Evolutionary conservation across 2,113 vertebrate genomes (phyloP), one percentile per base, ranked within the genome.

Genomic region (Channa maculata): DNA sequence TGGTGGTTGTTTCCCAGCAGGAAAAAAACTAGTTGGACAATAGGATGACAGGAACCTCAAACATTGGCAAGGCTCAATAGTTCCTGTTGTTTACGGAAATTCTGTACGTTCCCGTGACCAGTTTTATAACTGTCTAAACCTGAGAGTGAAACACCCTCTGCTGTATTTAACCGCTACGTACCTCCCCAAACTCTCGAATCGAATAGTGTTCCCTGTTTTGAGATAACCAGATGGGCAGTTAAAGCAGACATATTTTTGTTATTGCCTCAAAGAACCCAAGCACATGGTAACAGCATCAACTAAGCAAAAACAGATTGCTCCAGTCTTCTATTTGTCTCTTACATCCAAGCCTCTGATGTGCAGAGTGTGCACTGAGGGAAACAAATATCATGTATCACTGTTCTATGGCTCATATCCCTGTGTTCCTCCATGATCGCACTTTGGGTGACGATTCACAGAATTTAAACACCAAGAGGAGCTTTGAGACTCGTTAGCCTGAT

Each of bases 201-300:
- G 68, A 86, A 75, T 5, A 58, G 55, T 74, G 53, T 50, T 77
- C 57, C 38, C 0, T 46, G 50, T 67, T 73, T 86, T 60, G 54
- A 77, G 65, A 61, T 55, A 75, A 74, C 58, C 88, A 88, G 81
- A 77, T 86, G 84, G 77, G 71, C 76, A 65, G 79, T 87, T 86
- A 84, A 77, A 75, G 43, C 48, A 58, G 71, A 82, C 72, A 87
- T 83, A 74, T 81, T 85, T 86, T 75, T 82, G 70, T 75, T 65
- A 82, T 82, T 53, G 10, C 77, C 75, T 73, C 62, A 81, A 77
- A 87, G 72, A 86, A 80, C 68, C 77, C 14, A 3, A 77, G 71
- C 85, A 64, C 81, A 81, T 61, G 82, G 86, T 72, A 76, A 39
- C 68, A 11, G 24, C 10, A 24, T 77, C 71, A 62, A 80, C 82